These are phyloP conservation scores for Lepidochitona cinerea DNA, from an alignment of 2,888 invertebrate species.

Conservation along the genomic window DNA sequence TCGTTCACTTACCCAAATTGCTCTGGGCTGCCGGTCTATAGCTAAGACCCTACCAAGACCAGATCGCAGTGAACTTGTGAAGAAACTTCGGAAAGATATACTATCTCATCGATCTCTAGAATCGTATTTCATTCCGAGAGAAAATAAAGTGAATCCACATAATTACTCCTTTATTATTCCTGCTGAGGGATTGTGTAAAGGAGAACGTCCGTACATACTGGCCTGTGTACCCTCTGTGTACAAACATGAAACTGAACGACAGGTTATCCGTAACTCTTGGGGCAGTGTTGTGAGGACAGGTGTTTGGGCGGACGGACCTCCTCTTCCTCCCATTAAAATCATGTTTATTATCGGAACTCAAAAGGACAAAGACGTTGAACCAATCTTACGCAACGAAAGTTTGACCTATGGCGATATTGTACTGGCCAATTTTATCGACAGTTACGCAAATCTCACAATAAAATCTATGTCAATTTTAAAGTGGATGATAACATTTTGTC, in stretches of 20 bases:
- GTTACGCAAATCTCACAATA: conserved; percentile 61
- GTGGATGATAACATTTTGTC: conserved; percentile 57
- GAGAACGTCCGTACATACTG: conserved; percentile 4
- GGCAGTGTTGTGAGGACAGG: conserved; percentile 13
- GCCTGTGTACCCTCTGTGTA: conserved; percentile 26
- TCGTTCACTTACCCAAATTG: no score
- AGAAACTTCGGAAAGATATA: background rate
- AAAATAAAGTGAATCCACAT: background rate
- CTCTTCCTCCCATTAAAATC: background rate
- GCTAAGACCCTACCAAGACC: no score
- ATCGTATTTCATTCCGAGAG: background rate
- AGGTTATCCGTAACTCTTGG: conserved; percentile 32
- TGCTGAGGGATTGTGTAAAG: background rate
- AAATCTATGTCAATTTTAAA: conserved; percentile 61
- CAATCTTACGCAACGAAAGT: conserved; percentile 19
- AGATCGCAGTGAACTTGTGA: no score
- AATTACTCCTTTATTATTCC: background rate
- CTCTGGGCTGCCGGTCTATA: no score
- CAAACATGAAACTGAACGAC: conserved; percentile 17
- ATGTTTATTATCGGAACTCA: conserved; percentile 29
- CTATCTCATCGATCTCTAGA: background rate
- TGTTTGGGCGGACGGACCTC: background rate
- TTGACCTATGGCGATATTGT: conserved; percentile 23
- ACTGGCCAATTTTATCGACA: conserved; percentile 49
- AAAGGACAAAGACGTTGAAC: background rate